Conservation (phyloP, 2,888 invertebrate species). For the Brenthis hecate region DNA sequence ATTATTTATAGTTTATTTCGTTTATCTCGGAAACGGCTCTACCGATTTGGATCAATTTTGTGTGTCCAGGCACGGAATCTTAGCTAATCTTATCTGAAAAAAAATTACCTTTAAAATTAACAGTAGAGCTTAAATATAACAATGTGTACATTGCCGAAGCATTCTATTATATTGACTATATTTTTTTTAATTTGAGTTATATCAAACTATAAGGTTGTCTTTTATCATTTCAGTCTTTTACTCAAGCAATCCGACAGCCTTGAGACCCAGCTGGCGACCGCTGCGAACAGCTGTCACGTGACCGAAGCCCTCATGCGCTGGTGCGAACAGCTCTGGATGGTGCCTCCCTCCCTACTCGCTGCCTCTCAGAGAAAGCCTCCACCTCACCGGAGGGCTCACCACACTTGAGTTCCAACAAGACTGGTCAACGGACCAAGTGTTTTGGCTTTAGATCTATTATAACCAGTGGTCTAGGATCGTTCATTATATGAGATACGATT, state of each 20-base stretch:
- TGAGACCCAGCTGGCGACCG: constrained; percentile 90
- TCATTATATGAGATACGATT: no score
- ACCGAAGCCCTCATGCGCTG: constrained; percentile 92
- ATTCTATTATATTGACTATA: background rate
- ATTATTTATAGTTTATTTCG: no score
- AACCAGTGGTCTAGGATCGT: constrained; percentile 5
- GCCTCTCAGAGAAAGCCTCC: constrained; percentile 81
- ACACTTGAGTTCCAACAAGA: constrained; percentile 55
- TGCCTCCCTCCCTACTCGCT: constrained; percentile 85
- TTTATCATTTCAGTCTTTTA: constrained; percentile 72
- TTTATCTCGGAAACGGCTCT: no score
- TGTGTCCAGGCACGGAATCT: no score
- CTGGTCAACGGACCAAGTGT: no score
- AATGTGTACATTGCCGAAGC: no score
- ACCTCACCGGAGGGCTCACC: constrained; percentile 60
- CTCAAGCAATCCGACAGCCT: constrained; percentile 84
- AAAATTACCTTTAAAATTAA: no score
- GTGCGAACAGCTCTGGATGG: constrained; percentile 89
- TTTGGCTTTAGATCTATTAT: background rate
- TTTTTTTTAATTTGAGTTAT: no score
- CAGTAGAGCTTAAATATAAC: no score
- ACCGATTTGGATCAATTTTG: no score
- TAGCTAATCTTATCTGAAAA: no score
- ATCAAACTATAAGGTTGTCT: no score
- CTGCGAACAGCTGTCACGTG: constrained; percentile 93